Evolutionary conservation across 1,140 invertebrate genomes (phyloP).

Genomic region (Dolichoris vasculosae): DNA sequence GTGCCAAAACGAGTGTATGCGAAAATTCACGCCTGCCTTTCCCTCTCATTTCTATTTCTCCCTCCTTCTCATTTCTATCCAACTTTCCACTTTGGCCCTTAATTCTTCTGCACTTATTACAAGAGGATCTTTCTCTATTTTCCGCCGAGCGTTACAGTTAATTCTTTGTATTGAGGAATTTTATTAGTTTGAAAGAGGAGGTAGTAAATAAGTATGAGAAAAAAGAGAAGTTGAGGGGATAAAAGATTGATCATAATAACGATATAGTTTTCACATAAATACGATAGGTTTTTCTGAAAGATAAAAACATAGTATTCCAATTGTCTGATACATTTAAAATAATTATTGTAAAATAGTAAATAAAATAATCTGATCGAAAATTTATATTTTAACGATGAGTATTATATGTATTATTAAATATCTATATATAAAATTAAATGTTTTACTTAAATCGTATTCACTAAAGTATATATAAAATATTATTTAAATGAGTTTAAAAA

Average conservation of each 20-base stretch:
- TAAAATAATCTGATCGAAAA: no score
- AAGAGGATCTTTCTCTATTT: neutral
- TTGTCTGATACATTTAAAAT: neutral
- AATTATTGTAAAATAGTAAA: neutral
- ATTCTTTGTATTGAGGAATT: slow-evolving; percentile 13
- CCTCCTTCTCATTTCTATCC: neutral
- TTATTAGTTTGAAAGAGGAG: neutral
- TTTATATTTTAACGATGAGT: no score
- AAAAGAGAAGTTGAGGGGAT: neutral
- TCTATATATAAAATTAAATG: no score
- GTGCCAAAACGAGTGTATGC: slow-evolving; percentile 15
- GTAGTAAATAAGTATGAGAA: neutral
- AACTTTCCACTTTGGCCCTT: slow-evolving; percentile 19
- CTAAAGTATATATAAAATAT: no score
- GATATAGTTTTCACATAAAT: neutral
- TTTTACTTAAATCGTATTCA: no score
- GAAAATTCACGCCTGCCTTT: slow-evolving; percentile 37
- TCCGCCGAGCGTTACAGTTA: neutral
- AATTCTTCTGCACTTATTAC: slow-evolving; percentile 26
- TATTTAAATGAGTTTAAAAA: no score
- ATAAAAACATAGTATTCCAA: neutral
- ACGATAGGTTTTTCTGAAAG: neutral
- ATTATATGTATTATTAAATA: no score
- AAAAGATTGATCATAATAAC: neutral
- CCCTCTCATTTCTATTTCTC: neutral